Base-by-base conservation (phyloP, 2,888 invertebrate species). In the Eristalis arbustorum region DNA sequence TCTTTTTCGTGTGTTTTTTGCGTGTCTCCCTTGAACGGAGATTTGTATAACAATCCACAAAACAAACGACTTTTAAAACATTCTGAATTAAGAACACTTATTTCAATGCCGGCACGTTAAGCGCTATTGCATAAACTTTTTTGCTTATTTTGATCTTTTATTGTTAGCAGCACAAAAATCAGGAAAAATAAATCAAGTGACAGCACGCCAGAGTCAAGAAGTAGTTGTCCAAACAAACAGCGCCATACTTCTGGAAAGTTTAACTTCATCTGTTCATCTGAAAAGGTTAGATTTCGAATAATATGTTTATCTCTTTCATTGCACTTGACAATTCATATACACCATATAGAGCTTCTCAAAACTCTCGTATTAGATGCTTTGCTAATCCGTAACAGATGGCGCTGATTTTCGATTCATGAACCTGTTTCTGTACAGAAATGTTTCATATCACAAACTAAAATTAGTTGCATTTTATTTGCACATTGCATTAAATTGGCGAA, bases 211-310 rank as follows among this genome's bases (percentile, higher is more conserved):
- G n/a, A 57, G 40, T 59, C 25, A 62, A 31, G 62, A 66, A 71
- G 37, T 62, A 79, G 57, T 61, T 61, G 49, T 69, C 42, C 82
- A 82, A 85, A 85, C 85, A 85, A 82, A 78, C 77, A 85, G 73
- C 82, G 77, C 77, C 77, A 82, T 78, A 85, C 85, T 85, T 85
- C 71, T 82, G 61, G 75, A 40, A 57, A 62, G 18, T 71, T 62
- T 67, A 67, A 82, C 34, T 77, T 64, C 68, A 74, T 82, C 59
- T 79, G 18, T 28, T n/a, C n/a, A 8, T 10, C 71, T 37, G 22
- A 13, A 42, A 59, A 25, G 28, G 68, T 22, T 18, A 66, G 31
- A 3, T 49, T 25, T 13, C 2, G 0, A 3, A 59, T 40, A 69
- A 5, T 77, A 57, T 57, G 28, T 13, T 28, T 18, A 10, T 74